These are phyloP conservation scores for Serrognathus titanus DNA, from an alignment of 2,888 invertebrate genomes.

Conservation along the genomic window DNA sequence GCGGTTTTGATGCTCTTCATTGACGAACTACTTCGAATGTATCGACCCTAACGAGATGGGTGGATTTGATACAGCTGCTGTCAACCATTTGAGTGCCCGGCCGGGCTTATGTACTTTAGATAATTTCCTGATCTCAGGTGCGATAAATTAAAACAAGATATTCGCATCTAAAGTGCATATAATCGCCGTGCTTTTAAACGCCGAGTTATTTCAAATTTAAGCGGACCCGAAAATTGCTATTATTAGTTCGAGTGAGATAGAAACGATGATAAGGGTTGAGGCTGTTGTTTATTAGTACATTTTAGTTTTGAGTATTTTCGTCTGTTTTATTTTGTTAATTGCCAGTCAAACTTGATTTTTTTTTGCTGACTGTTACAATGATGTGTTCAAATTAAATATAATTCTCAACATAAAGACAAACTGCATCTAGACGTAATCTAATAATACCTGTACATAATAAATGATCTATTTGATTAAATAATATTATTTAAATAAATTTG, in stretches of 20 bases:
- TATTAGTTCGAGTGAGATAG: background rate
- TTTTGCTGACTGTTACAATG: too few species aligned
- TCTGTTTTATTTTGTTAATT: too few species aligned
- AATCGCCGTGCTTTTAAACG: conserved; percentile 24
- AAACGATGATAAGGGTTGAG: background rate
- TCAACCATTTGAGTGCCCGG: conserved; percentile 22
- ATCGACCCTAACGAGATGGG: conserved; percentile 13
- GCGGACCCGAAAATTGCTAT: background rate
- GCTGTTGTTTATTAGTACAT: too few species aligned
- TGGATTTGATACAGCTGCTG: conserved; percentile 20
- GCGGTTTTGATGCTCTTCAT: too few species aligned
- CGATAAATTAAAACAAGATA: conserved; percentile 35
- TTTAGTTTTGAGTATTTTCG: too few species aligned
- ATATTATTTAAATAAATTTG: too few species aligned
- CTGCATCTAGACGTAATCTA: too few species aligned
- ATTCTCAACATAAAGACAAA: too few species aligned
- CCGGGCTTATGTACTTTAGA: conserved; percentile 38
- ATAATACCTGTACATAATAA: too few species aligned
- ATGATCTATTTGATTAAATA: too few species aligned
- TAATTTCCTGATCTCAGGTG: conserved; percentile 36
- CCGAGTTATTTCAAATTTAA: conserved; percentile 1
- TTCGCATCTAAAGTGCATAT: conserved; percentile 30
- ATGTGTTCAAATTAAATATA: too few species aligned
- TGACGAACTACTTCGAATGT: background rate
- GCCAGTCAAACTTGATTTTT: too few species aligned